Percentiles rank a stretch among this genome's conserved stretches.
Evolutionary conservation across 1,140 invertebrate genomes (phyloP).

Genomic region (Drosophila lacteicornis): DNA sequence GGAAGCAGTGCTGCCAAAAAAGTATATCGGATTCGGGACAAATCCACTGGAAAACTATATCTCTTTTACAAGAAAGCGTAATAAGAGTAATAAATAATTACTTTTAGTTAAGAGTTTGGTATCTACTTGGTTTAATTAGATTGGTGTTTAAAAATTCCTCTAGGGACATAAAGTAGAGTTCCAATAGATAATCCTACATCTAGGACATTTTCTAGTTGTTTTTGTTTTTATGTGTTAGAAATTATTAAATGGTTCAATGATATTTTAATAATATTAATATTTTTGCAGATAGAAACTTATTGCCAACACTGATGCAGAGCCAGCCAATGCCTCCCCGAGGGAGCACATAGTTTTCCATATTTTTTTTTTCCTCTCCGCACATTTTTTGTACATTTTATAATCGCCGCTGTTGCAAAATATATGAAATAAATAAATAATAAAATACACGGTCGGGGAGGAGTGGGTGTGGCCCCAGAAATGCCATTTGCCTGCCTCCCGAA

Average conservation of each 20-base stretch:
- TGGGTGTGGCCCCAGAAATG: constrained; percentile 50
- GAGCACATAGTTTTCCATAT: constrained; percentile 54
- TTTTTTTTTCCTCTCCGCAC: constrained; percentile 30
- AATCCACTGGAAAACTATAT: not conserved
- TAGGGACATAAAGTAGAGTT: no score
- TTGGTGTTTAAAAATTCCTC: no score
- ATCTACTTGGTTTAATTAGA: no score
- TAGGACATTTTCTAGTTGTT: no score
- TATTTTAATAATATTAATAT: no score
- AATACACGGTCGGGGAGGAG: constrained; percentile 53
- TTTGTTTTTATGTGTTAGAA: no score
- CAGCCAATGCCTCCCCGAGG: constrained; percentile 34
- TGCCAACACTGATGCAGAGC: not conserved
- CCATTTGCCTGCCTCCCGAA: constrained; percentile 61
- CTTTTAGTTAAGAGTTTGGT: not conserved
- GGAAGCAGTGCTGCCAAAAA: not conserved
- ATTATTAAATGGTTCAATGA: no score
- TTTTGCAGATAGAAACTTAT: not conserved
- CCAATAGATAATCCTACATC: no score
- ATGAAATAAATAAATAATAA: constrained; percentile 82
- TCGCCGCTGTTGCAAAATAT: constrained; percentile 60
- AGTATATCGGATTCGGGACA: not conserved
- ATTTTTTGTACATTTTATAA: constrained; percentile 65
- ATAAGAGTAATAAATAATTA: not conserved
- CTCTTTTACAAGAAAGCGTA: no score